These are phyloP conservation scores for Neoscelio sp. DNA, from an alignment of 2,888 invertebrate genomes.

Conservation along the genomic window DNA sequence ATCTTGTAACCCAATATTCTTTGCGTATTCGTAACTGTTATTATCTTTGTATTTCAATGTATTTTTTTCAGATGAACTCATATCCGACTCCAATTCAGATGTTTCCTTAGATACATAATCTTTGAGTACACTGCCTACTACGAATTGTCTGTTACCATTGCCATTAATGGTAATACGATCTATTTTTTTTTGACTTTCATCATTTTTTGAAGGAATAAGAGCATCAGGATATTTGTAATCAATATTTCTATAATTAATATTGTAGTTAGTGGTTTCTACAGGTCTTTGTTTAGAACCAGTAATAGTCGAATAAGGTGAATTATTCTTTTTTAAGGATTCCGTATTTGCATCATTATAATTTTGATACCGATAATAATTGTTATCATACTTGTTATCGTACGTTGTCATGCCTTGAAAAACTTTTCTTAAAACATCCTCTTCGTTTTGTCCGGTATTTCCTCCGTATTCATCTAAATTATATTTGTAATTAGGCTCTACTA, in stretches of 20 bases:
- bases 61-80: slow-evolving; percentile 57
- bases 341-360: slow-evolving; percentile 79
- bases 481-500: slow-evolving; percentile 85
- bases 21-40: slow-evolving; percentile 66
- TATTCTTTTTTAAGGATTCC: slow-evolving; percentile 81
- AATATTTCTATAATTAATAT: slow-evolving; percentile 74
- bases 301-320: slow-evolving; percentile 69
- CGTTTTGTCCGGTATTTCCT: slow-evolving; percentile 88
- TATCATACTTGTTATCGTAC: slow-evolving; percentile 71
- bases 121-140: slow-evolving; percentile 87
- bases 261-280: slow-evolving; percentile 73
- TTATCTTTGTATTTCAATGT: slow-evolving; percentile 49
- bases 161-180: slow-evolving; percentile 64
- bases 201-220: slow-evolving; percentile 76
- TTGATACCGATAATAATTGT: slow-evolving; percentile 77
- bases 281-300: slow-evolving; percentile 72
- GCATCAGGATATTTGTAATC: slow-evolving; percentile 78
- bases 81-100: not conserved
- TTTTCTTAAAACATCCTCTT: slow-evolving; percentile 91
- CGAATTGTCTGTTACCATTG: slow-evolving; percentile 84
- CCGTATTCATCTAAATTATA: slow-evolving; percentile 88
- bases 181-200: slow-evolving; percentile 70
- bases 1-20: too few species aligned
- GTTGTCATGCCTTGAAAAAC: slow-evolving; percentile 88
- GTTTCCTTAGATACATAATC: slow-evolving; percentile 78